Conservation (phyloP, 2,797 vertebrate species). For the Babyrousa celebensis region DNA sequence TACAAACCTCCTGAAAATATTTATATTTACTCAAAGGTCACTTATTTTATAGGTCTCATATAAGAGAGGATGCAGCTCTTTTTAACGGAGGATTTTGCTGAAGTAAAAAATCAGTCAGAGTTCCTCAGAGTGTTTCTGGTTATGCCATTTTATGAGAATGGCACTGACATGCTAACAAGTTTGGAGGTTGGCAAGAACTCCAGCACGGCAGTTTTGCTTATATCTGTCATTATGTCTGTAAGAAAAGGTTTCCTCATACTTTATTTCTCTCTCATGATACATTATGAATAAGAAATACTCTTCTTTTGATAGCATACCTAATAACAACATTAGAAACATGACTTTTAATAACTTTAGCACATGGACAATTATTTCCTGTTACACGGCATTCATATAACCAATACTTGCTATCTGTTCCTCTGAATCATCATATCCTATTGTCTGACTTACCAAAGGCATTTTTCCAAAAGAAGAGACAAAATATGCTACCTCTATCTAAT, state of each 20-base stretch:
- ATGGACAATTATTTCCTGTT: background rate
- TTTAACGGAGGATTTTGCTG: constrained; percentile 20
- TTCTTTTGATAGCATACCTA: background rate
- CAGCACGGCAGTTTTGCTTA: constrained; percentile 20
- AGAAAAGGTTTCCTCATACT: constrained; percentile 4
- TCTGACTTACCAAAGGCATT: constrained; percentile 26
- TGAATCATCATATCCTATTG: background rate
- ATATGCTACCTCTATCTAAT: background rate
- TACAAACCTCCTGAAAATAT: constrained; percentile 8
- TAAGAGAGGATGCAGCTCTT: background rate
- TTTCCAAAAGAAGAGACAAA: constrained; percentile 45
- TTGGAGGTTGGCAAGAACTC: constrained; percentile 57
- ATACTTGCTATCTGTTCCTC: constrained; percentile 22
- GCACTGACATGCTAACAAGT: constrained; percentile 1
- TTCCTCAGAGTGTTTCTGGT: constrained; percentile 26
- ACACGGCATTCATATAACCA: background rate
- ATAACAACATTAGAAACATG: background rate
- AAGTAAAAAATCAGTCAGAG: background rate
- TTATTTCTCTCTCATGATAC: background rate
- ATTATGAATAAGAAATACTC: constrained; percentile 17
- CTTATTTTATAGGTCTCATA: constrained; percentile 14
- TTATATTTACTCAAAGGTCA: background rate
- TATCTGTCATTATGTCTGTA: constrained; percentile 25
- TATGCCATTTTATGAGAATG: constrained; percentile 6
- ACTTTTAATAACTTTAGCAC: constrained; percentile 56